Percentiles rank a stretch among this genome's conserved stretches.
Conservation (phyloP, 53 echinoderm and acorn worm genomes). For the Stichopus horrens region DNA sequence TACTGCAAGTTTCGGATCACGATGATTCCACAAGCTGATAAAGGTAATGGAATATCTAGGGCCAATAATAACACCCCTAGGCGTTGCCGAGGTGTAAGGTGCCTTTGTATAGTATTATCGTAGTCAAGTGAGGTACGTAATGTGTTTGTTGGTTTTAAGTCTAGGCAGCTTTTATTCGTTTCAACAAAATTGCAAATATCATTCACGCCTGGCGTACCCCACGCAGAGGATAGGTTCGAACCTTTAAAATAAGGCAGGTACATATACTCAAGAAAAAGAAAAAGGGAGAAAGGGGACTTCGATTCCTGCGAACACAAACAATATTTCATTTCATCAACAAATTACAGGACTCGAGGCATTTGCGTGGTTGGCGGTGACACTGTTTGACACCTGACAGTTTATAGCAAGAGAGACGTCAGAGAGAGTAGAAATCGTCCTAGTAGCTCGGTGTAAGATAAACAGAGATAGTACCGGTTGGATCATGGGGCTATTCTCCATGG, state of each 20-base stretch:
- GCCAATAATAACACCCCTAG: slow-evolving; percentile 34
- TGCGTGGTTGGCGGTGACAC: slow-evolving; percentile 11
- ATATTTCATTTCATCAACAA: slow-evolving; percentile 42
- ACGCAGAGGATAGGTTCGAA: slow-evolving; percentile 4
- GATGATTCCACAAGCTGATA: slow-evolving; percentile 16
- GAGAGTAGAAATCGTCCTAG: too few relatives aligned
- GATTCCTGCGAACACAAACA: slow-evolving; percentile 38
- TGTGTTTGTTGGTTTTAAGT: slow-evolving; percentile 43
- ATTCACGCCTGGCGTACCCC: slow-evolving; percentile 37
- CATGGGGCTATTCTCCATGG: too few relatives aligned
- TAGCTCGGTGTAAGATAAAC: too few relatives aligned
- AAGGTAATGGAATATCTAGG: slow-evolving; percentile 31
- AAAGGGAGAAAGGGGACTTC: background rate
- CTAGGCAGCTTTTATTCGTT: slow-evolving; percentile 31
- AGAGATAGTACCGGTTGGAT: too few relatives aligned
- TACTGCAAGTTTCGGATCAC: slow-evolving; percentile 15
- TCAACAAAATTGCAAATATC: slow-evolving; percentile 36
- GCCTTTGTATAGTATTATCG: slow-evolving; percentile 5
- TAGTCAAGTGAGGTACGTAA: slow-evolving; percentile 23
- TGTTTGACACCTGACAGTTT: slow-evolving; percentile 4
- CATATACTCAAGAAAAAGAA: too few relatives aligned
- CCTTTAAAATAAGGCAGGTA: background rate
- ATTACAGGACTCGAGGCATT: slow-evolving; percentile 11
- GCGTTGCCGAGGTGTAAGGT: slow-evolving; percentile 15
- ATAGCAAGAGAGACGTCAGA: too few relatives aligned